phyloP scores from a whole-genome alignment of 2,113 vertebrate genomes.

The Ailuropoda melanoleuca region DNA sequence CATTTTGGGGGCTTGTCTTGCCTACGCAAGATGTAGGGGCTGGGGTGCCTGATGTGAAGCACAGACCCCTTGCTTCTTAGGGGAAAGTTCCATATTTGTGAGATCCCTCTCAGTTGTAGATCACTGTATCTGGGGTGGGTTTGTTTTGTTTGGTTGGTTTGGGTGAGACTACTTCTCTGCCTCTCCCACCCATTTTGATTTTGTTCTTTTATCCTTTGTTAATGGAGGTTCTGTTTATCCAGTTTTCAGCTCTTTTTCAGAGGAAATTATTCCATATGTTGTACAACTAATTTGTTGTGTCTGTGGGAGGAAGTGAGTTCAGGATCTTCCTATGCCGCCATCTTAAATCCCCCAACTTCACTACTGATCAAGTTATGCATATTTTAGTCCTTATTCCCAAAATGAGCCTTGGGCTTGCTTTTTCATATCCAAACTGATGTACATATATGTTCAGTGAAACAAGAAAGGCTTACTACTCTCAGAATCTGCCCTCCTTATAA shows the following conservation, averaged over 20 bases:
- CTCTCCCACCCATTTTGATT: background rate
- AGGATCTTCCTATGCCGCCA: background rate
- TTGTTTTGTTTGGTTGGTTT: background rate
- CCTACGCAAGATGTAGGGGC: background rate
- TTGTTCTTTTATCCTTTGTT: background rate
- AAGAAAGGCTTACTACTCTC: background rate
- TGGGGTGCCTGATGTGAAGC: background rate
- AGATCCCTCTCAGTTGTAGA: background rate
- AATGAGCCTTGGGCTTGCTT: conserved; percentile 15
- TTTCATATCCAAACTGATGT: background rate
- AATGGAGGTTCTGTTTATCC: background rate
- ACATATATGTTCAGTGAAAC: background rate
- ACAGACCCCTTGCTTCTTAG: background rate
- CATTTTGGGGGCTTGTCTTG: background rate
- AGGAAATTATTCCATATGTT: background rate
- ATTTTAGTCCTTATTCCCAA: conserved; percentile 1
- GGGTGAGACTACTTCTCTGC: background rate
- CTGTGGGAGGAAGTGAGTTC: background rate
- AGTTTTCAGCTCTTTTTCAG: background rate
- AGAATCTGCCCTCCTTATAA: background rate
- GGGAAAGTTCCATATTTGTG: background rate
- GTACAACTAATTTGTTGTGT: background rate
- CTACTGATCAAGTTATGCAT: conserved; percentile 15
- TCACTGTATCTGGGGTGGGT: background rate
- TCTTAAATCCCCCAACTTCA: background rate